Percentiles rank a stretch among this genome's conserved stretches.
Evolutionary conservation across 2,113 vertebrate species (phyloP).

Genomic region (zebrafish (Danio rerio)): DNA sequence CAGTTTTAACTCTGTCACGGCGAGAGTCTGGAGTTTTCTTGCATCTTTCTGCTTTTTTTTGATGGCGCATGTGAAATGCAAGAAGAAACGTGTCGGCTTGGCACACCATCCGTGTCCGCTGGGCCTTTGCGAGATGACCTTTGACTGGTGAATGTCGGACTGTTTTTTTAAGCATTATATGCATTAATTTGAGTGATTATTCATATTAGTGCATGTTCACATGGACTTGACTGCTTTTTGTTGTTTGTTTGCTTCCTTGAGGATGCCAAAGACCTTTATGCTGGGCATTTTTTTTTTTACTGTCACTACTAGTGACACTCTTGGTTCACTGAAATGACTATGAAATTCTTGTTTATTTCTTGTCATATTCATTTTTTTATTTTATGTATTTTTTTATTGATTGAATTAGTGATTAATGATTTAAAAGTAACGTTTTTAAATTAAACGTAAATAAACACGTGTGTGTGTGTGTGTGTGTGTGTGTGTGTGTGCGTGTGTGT

Average conservation of each 20-base stretch:
- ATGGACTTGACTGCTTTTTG: constrained; percentile 5
- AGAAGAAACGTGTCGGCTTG: constrained; percentile 31
- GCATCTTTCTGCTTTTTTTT: constrained; percentile 5
- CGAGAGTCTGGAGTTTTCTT: constrained; percentile 22
- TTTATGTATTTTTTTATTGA: too few species aligned
- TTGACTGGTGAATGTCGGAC: constrained; percentile 27
- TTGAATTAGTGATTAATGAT: too few species aligned
- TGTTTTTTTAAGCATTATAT: constrained; percentile 24
- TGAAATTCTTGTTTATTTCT: neutral
- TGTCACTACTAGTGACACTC: neutral
- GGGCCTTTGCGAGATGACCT: constrained; percentile 39
- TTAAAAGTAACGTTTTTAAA: too few species aligned
- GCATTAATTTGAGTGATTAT: constrained; percentile 37
- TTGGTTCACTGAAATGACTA: neutral
- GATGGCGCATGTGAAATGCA: constrained; percentile 15
- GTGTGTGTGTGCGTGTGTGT: too few species aligned
- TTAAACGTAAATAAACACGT: too few species aligned
- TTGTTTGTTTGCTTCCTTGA: neutral
- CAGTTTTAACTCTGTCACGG: constrained; percentile 38
- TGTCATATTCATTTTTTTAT: neutral
- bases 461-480: too few species aligned
- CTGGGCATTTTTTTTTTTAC: neutral
- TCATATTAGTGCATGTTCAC: constrained; percentile 12
- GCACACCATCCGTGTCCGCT: constrained; percentile 30
- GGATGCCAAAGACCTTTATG: constrained; percentile 31